Evolutionary conservation across 2,888 invertebrate species (phyloP), one percentile per base, ranked within the genome.

Genomic region (Adelognathus sp.): DNA sequence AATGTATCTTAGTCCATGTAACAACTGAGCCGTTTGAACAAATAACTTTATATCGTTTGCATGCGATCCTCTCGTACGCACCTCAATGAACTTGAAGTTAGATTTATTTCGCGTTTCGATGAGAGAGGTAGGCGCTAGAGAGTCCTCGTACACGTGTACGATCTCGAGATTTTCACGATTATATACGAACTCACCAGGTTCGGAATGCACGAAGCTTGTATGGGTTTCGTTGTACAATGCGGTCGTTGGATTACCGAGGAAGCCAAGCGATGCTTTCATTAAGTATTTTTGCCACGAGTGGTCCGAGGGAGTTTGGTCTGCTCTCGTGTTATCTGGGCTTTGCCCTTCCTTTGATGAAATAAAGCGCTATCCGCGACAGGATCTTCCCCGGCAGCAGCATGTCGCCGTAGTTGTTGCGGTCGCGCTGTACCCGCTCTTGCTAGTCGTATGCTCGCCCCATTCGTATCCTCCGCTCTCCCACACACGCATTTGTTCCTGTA

Each of bases 341-440:
- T 79, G 85, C 87, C 84, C 87, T 86, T 87, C 87, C 87, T 88
- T 87, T 89, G 88, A 90, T 87, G 88, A 89, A 89, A 89, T 90
- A 89, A 89, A 89, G 87, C 87, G 85, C 84, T 90, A 90, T 90
- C 90, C 75, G 83, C 82, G 81, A 64, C 77, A 73, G 81, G 86
- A 91, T 91, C 91, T 90, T 87, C 88, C 89, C 87, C 84, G 84
- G 79, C 80, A 16, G 61, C 76, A 71, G 80, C 79, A 67, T 69
- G 54, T 63, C 31, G 61, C 33, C 41, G 69, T 83, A 74, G 86
- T 86, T 83, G 86, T 86, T 88, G 89, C 86, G 89, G 88, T 88
- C 85, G 71, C 84, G 85, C 81, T 79, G 82, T n/a, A n/a, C n/a
- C 76, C 73, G 70, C 80, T 46, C 69, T 52, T 60, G 78, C 61